Percentiles rank a stretch among this genome's conserved stretches.
These are phyloP conservation scores for Calonectris borealis DNA, from an alignment of 2,113 vertebrate species.

Conservation along the genomic window DNA sequence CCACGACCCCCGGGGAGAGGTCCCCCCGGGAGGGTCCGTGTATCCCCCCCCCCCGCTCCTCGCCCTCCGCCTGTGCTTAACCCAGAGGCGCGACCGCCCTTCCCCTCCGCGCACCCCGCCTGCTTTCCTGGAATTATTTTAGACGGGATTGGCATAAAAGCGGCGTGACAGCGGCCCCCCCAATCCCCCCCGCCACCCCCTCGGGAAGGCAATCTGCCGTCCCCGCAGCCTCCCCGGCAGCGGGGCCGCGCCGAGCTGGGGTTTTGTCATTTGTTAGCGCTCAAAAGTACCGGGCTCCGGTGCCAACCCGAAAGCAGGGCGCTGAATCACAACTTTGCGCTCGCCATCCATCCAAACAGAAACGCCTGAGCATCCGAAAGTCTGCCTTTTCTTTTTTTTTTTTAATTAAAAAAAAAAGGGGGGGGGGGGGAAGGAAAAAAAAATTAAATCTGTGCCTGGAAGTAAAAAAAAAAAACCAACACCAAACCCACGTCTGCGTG, in stretches of 20 bases:
- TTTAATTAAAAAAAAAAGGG: background rate
- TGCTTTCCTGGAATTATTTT: background rate
- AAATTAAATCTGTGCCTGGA: background rate
- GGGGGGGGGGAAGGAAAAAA: no score
- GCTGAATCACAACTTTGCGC: background rate
- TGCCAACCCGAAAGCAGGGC: conserved; percentile 5
- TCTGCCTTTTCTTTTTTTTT: background rate
- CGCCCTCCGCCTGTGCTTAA: background rate
- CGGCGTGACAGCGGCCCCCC: background rate
- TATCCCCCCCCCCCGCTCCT: no score
- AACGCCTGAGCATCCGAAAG: background rate
- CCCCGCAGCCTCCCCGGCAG: background rate
- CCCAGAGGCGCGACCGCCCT: background rate
- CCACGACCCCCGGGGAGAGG: no score
- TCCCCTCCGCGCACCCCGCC: background rate
- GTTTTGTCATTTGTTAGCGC: background rate
- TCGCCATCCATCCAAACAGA: background rate
- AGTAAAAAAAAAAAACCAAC: background rate
- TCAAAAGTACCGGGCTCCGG: conserved; percentile 4
- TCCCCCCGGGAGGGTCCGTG: no score
- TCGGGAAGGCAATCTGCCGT: conserved; percentile 1
- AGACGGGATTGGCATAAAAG: background rate
- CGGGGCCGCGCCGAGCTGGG: background rate
- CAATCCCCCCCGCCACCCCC: background rate
- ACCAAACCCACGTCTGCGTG: background rate